phyloP scores from a whole-genome alignment of 2,797 vertebrate genomes.

The Erethizon dorsatum region DNA sequence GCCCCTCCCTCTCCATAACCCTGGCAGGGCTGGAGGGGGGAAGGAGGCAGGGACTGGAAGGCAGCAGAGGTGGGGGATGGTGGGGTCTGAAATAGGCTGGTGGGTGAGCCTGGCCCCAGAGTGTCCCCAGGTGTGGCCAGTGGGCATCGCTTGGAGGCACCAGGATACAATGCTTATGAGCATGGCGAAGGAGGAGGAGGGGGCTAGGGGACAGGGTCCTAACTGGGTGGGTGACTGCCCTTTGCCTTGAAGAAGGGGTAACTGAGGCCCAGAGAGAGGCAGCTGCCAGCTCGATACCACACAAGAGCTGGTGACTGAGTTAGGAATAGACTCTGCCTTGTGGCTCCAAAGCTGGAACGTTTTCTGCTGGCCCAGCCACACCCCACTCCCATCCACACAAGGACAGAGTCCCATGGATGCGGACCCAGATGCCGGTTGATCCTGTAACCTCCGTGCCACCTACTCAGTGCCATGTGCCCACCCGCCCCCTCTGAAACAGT shows the following conservation, averaged over 20 bases:
- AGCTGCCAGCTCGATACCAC: background rate
- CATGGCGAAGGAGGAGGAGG: too few relatives aligned
- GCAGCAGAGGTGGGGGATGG: fast-evolving
- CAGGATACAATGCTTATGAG: background rate
- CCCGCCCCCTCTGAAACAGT: background rate
- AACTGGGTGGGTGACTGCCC: background rate
- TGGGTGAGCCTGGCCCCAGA: background rate
- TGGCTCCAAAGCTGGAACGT: background rate
- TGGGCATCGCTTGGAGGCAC: background rate
- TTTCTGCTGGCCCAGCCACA: fast-evolving
- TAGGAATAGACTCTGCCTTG: fast-evolving
- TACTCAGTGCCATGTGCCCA: fast-evolving
- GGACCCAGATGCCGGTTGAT: fast-evolving
- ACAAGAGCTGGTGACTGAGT: background rate
- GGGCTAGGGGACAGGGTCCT: background rate
- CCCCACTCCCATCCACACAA: fast-evolving
- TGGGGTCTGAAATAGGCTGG: fast-evolving
- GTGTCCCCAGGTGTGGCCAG: constrained; percentile 44
- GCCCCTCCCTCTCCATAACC: constrained; percentile 25
- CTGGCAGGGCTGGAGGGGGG: background rate
- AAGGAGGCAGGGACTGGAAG: background rate
- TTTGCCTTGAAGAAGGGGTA: background rate
- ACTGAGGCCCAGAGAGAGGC: background rate
- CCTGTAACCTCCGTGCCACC: fast-evolving
- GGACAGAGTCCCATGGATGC: background rate